phyloP scores from a whole-genome alignment of 2,113 vertebrate genomes.

The Myotis davidii region DNA sequence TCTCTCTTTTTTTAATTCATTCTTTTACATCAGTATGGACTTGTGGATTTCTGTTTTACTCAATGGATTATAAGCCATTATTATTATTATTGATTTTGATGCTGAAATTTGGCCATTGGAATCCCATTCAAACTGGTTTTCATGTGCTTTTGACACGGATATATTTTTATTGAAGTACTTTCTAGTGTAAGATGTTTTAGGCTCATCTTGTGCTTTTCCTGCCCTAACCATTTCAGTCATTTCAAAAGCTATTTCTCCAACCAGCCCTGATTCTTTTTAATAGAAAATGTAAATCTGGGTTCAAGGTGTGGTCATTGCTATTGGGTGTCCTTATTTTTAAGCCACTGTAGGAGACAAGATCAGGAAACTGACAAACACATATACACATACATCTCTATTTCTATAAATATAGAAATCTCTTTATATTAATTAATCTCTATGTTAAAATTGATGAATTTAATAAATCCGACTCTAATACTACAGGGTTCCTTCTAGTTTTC shows the following conservation, averaged over 20 bases:
- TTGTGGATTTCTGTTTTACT: slow-evolving; percentile 29
- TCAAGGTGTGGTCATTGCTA: not conserved
- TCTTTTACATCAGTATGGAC: not conserved
- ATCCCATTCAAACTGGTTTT: not conserved
- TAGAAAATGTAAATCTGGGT: not conserved
- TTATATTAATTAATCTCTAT: not conserved
- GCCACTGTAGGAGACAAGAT: not conserved
- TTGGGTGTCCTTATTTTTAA: not conserved
- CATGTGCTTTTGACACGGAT: not conserved
- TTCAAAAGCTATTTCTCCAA: slow-evolving; percentile 26
- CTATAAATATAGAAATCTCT: not conserved
- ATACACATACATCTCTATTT: not conserved
- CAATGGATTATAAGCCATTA: not conserved
- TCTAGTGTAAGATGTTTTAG: not conserved
- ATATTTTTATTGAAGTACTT: not conserved
- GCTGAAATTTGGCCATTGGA: not conserved
- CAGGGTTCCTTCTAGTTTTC: not conserved
- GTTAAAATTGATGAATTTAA: not conserved
- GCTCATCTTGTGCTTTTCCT: slow-evolving; percentile 35
- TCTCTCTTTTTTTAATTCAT: not conserved
- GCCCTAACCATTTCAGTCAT: not conserved
- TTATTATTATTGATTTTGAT: slow-evolving; percentile 15
- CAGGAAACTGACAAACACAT: not conserved
- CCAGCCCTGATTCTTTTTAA: slow-evolving; percentile 10
- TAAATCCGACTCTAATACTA: not conserved